Conservation (phyloP, 2,797 vertebrate species). For the Phalanger gymnotis region DNA sequence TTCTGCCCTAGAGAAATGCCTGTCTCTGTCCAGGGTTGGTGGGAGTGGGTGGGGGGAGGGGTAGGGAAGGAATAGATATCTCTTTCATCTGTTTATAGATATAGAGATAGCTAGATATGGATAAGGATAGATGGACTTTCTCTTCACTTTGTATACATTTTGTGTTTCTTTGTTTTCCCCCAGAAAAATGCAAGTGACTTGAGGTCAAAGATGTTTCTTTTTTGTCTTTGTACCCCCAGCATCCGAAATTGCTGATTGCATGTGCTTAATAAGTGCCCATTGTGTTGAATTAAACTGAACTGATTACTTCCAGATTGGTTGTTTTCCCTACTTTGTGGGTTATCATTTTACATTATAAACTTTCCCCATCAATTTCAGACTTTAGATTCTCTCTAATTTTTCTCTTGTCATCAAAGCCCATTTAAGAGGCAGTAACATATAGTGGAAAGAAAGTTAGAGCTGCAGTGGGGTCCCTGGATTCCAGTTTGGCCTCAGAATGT, state of each 20-base stretch:
- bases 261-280: neutral
- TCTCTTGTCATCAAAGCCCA: neutral
- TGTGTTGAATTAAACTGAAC: neutral
- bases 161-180: neutral
- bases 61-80: no score
- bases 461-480: neutral
- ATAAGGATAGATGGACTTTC: neutral
- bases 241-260: neutral
- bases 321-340: neutral
- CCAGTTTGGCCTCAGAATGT: neutral
- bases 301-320: neutral
- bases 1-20: neutral
- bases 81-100: neutral
- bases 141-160: neutral
- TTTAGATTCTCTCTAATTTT: neutral
- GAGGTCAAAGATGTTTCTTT: neutral
- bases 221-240: neutral
- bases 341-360: neutral
- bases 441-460: neutral
- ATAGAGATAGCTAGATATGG: neutral
- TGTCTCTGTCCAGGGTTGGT: neutral
- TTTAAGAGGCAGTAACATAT: neutral
- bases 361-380: neutral
- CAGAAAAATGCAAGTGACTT: neutral
- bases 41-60: no score